These are phyloP conservation scores for Liparis tanakae DNA, from an alignment of 2,797 vertebrate species.

Conservation along the genomic window DNA sequence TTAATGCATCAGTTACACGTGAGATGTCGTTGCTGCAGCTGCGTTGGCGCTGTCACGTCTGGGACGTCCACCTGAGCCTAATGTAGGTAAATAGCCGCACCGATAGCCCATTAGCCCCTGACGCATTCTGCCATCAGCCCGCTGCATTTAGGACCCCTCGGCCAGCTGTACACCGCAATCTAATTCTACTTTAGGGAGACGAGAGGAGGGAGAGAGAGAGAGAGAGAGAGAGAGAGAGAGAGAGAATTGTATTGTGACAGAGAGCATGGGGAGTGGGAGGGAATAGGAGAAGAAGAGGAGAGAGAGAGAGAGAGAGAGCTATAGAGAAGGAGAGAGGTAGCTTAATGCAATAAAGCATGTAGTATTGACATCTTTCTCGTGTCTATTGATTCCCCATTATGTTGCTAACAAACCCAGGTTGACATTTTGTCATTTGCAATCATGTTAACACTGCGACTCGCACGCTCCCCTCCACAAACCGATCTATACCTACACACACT, in stretches of 20 bases:
- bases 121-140: conserved; percentile 63
- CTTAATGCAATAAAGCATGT: conserved; percentile 87
- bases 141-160: conserved; percentile 61
- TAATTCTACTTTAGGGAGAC: conserved; percentile 72
- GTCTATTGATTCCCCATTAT: conserved; percentile 89
- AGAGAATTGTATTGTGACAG: conserved; percentile 71
- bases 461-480: conserved; percentile 76
- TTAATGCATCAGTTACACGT: conserved; percentile 24
- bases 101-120: conserved; percentile 69
- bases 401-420: conserved; percentile 88
- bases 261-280: conserved; percentile 62
- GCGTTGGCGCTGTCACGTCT: conserved; percentile 14
- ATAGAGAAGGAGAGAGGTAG: conserved; percentile 77
- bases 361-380: conserved; percentile 87
- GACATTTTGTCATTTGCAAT: conserved; percentile 90
- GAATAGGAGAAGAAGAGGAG: conserved; percentile 54
- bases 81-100: conserved; percentile 63
- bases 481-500: conserved; percentile 78
- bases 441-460: conserved; percentile 84
- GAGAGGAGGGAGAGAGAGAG: conserved; percentile 53
- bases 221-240: conserved; percentile 57
- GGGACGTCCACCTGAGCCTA: conserved; percentile 46
- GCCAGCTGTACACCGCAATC: conserved; percentile 75
- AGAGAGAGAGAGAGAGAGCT: conserved; percentile 65
- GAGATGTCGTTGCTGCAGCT: conserved; percentile 28